Base-by-base conservation (phyloP, 1,140 invertebrate species). In the Drosophila insularis region DNA sequence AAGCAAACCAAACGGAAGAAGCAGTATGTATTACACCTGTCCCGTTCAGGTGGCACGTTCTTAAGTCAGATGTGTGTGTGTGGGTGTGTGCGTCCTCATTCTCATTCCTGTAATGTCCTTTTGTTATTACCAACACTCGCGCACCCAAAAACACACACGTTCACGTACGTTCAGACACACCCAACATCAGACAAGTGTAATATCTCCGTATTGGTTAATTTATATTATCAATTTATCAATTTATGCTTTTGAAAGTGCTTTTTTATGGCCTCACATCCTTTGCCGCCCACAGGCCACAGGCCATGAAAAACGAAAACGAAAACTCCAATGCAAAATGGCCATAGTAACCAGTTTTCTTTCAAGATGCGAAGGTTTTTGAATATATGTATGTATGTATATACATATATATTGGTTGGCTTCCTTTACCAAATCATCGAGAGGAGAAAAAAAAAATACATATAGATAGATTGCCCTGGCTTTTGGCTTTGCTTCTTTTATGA, bases 171-270 rank as follows among this genome's bases (percentile, higher is more conserved):
- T 27, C 53, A 68, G 58, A 62, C 63, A 61, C 59, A 58, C 43
- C 14, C 43, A 37, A 11, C 43, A 50, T 8, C 32, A 35, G 10
- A 21, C 43, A 50, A 50, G 43, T 50, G 43, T 50, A 58, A 62
- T 62, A 62, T 62, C n/a, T 6, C 75, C 63, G 81, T 75, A 81
- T 86, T 78, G 81, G 81, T 86, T 86, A 86, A 86, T 86, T 86
- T 86, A 86, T 86, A 86, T 86, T 86, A 86, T 86, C 78, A 86
- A 85, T 85, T 85, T 85, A 85, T 85, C 81, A 85, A 86, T 86
- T 86, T 86, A 86, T 86, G 81, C 81, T 65, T 86, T 86, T 63
- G 71, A 86, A 86, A 86, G 81, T 86, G 78, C 81, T 81, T 86
- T 81, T 85, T 85, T 86, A 85, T 85, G 81, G 81, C 53, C 65